Evolutionary conservation across 2,888 invertebrate genomes (phyloP), one percentile per base, ranked within the genome.

Genomic region (Teleiodes luculella): DNA sequence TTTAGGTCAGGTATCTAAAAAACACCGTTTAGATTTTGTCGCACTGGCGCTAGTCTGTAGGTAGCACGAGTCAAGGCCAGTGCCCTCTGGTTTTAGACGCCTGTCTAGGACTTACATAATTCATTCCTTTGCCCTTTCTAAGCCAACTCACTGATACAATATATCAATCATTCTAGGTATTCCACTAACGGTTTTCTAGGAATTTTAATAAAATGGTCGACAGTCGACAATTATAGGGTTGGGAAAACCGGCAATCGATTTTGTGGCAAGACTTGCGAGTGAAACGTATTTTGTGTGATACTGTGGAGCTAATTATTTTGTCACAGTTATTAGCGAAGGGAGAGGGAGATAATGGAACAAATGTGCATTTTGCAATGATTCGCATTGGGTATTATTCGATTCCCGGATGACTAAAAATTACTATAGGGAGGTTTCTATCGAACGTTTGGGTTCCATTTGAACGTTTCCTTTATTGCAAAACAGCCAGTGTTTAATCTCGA

Each of bases 61-160:
- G n/a, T 57, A 50, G 56, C 62, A 37, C 61, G 64, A 67, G 77
- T 78, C 79, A 80, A 80, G 79, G 79, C 70, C 79, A 76, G 66
- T 71, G 68, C 64, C 71, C 74, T 56, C 50, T 56, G 61, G 63
- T 66, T 65, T 64, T 72, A 66, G 63, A 68, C 61, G 65, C 61
- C 64, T 48, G 49, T 49, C 49, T 37, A 37, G 13, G 49, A 37
- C n/a, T 66, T 57, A 62, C 31, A 60, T 49, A 52, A 52, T 52
- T 31, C 33, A 43, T 36, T 52, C 20, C 8, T 16, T 31, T 10
- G 16, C 30, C 45, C 8, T n/a, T 24, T 45, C n/a, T 13, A 4
- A n/a, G 11, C 24, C n/a, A 4, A 41, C 14, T 41, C 5, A 10
- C 8, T 14, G 7, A 8, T 18, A 10, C 18, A n/a, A n/a, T 11